Evolutionary conservation across 1,140 invertebrate species (phyloP), one percentile per base, ranked within the genome.

Genomic region (Cherax quadricarinatus): DNA sequence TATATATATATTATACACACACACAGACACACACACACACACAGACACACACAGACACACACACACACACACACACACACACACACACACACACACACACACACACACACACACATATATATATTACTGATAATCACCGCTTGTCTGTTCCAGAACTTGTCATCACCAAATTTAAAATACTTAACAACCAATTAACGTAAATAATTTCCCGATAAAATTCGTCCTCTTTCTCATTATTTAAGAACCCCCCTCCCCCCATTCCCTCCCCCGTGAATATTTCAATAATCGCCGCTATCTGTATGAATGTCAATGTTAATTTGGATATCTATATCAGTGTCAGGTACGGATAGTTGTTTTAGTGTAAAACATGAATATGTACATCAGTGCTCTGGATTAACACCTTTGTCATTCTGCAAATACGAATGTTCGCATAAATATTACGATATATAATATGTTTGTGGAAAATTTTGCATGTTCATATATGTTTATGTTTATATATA

Each of bases 151-250:
- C 49, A 51, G 53, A 82, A 41, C 18, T 53, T 49, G 48, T 82
- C 18, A 82, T n/a, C 53, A 49, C 49, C 9, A 82, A 16, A 82
- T 9, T 82, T 18, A 82, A 21, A 82, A 51, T 21, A 21, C 14
- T 70, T 82, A 82, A 51, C 51, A 82, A 82, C 80, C 53, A 82
- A 82, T 82, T 49, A 82, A 51, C 66, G 21, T 70, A 82, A 21
- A n/a, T 53, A 82, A 82, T 82, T 51, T 53, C 9, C 53, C 53
- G 48, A 82, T 82, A 49, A 53, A 82, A 82, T 51, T 21, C 16
- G 2, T 53, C 41, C 48, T 24, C 80, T 24, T 49, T 21, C 18
- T 10, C 16, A 10, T 14, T 53, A 82, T 53, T 82, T 49, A 82
- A 82, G 41, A 82, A 82, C 48, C 16, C 16, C 80, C 3, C 4